phyloP scores from a whole-genome alignment of 2,113 vertebrate species.

The Sinocyclocheilus grahami region DNA sequence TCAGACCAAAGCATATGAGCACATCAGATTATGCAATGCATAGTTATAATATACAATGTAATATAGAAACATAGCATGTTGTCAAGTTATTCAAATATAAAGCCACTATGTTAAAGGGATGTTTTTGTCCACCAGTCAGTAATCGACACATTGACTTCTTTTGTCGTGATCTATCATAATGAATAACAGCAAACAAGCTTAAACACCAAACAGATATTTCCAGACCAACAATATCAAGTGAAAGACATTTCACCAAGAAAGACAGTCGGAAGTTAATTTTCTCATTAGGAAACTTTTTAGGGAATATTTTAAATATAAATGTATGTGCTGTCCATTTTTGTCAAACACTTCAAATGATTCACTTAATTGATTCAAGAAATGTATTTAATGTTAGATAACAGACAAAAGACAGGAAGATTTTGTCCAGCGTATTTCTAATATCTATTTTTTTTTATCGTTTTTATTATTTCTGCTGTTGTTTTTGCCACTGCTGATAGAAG shows the following conservation, averaged over 20 bases:
- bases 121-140: background rate
- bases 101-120: background rate
- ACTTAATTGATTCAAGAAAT: background rate
- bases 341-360: background rate
- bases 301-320: background rate
- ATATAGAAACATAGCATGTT: background rate
- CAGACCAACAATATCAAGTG: background rate
- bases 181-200: background rate
- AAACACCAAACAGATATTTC: background rate
- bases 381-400: background rate
- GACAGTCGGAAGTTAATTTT: background rate
- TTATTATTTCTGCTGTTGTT: too few relatives aligned
- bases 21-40: too few relatives aligned
- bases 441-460: too few relatives aligned
- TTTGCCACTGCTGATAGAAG: background rate
- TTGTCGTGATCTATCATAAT: background rate
- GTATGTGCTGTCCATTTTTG: background rate
- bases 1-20: background rate
- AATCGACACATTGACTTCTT: background rate
- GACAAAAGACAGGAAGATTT: too few relatives aligned
- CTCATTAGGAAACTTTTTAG: background rate
- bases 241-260: background rate
- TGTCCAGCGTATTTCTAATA: too few relatives aligned
- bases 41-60: background rate
- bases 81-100: background rate